Evolutionary conservation across 2,797 vertebrate species (phyloP), one percentile per base, ranked within the genome.

Genomic region (Pyrocephalus nanus): DNA sequence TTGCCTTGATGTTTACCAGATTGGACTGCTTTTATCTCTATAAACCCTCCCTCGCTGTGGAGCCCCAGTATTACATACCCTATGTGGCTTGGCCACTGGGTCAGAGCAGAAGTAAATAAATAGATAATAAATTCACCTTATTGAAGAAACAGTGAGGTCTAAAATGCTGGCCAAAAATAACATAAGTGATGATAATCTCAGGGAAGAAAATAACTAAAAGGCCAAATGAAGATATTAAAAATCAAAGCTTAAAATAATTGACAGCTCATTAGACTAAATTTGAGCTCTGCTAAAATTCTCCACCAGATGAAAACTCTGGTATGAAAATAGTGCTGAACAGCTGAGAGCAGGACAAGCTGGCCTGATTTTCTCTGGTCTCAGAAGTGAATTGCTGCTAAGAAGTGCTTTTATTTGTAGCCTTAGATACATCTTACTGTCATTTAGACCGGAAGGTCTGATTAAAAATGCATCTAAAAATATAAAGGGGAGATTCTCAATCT

Each of bases 201-300:
- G 48, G 55, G 66, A 90, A 85, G 50, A 96, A 94, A 96, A 92
- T 84, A 95, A 71, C 76, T 76, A 72, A 86, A 90, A 93, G 78
- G 67, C 61, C 62, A 90, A 77, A 78, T 27, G 60, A 93, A 95
- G 43, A 47, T 82, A 65, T 70, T 93, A 83, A 91, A 92, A 95
- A 91, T 42, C 61, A 90, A 93, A 77, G 62, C 76, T 93, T 88
- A 94, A 97, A 97, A 92, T 96, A 96, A 94, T 89, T 77, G 82
- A 90, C 92, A 92, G 88, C 79, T 95, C 76, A 87, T 95, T 87
- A 88, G 40, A 79, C 86, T 93, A 92, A 93, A 95, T 92, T 76
- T 78, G 92, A 96, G 81, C 87, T 85, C 82, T 47, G 62, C 79
- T 89, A 93, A 92, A 95, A 92, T 90, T 66, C 75, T 72, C n/a